These are phyloP conservation scores for Hycleus cichorii DNA, from an alignment of 1,140 invertebrate genomes.

Conservation along the genomic window DNA sequence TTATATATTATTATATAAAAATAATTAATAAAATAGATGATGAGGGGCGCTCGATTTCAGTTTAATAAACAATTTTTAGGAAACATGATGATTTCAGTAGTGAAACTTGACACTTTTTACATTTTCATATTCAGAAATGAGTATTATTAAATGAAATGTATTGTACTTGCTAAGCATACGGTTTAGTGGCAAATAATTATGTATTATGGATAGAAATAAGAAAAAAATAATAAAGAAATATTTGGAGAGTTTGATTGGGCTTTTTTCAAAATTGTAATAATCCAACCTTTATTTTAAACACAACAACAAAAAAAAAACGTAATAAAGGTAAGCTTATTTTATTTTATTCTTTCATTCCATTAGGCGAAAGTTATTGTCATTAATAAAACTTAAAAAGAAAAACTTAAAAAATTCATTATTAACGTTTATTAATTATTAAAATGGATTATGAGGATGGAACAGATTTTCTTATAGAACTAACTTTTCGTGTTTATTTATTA, in stretches of 20 bases:
- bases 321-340: too few species aligned
- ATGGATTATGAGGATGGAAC: too few species aligned
- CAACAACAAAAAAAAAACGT: too few species aligned
- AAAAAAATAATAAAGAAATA: slow-evolving; percentile 26
- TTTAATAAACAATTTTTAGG: background rate
- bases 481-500: too few species aligned
- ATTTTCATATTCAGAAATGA: slow-evolving; percentile 33
- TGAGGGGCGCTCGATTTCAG: slow-evolving; percentile 6
- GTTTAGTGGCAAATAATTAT: slow-evolving; percentile 36
- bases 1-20: background rate
- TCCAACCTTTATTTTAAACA: too few species aligned
- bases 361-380: too few species aligned
- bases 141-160: slow-evolving; percentile 31
- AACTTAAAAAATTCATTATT: too few species aligned
- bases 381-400: too few species aligned
- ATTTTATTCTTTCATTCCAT: too few species aligned
- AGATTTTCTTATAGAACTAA: too few species aligned
- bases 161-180: slow-evolving; percentile 35
- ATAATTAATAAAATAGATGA: slow-evolving; percentile 2
- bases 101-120: slow-evolving; percentile 27
- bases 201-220: slow-evolving; percentile 32
- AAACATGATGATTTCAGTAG: slow-evolving; percentile 20
- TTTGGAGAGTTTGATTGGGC: slow-evolving; percentile 10
- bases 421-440: too few species aligned
- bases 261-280: background rate